These are phyloP conservation scores for Pteruthius melanotis DNA, from an alignment of 2,113 vertebrate species.

Conservation along the genomic window DNA sequence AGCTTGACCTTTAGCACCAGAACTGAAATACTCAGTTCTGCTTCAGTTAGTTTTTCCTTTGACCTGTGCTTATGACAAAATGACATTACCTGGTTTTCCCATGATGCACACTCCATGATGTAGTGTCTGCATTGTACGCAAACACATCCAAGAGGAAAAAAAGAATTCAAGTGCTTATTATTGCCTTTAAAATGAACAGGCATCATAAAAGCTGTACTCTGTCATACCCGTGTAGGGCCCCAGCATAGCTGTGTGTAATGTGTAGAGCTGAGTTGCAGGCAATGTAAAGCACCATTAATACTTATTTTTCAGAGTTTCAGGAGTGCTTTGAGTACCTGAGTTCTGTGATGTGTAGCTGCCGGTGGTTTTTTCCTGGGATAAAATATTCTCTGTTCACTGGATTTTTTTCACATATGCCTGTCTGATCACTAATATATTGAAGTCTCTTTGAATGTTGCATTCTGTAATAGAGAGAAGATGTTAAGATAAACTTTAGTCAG, in stretches of 20 bases:
- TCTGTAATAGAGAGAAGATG: background rate
- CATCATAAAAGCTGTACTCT: background rate
- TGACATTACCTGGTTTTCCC: background rate
- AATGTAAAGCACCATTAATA: background rate
- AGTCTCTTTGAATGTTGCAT: background rate
- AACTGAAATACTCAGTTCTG: background rate
- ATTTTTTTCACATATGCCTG: background rate
- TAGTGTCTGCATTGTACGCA: background rate
- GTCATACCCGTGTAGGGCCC: background rate
- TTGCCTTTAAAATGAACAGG: background rate
- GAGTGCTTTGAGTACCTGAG: background rate
- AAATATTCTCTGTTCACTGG: background rate
- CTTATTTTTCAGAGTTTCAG: background rate
- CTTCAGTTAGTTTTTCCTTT: background rate
- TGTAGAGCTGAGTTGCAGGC: background rate
- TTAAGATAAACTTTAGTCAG: background rate
- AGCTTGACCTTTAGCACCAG: background rate
- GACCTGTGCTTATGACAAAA: background rate
- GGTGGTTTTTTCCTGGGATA: background rate
- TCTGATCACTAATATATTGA: background rate
- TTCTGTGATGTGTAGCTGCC: background rate
- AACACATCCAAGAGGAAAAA: background rate
- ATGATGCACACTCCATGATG: background rate
- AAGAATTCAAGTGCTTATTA: background rate
- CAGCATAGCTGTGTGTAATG: background rate